Percentiles rank a stretch among this genome's conserved stretches.
phyloP scores from a whole-genome alignment of 2,797 vertebrate species.

The Mormyrus hasselquistii region DNA sequence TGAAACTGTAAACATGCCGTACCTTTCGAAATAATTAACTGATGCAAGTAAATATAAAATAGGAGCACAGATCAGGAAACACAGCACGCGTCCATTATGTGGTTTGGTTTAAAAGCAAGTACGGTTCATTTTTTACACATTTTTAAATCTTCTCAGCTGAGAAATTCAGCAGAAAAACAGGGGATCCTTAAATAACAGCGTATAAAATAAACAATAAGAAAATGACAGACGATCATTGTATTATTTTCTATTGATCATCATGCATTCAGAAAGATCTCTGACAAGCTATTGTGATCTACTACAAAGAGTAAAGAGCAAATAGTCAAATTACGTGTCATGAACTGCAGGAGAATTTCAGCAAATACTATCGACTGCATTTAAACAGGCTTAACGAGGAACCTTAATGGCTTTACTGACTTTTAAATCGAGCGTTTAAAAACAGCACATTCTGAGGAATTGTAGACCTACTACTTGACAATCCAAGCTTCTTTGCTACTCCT shows the following conservation, averaged over 20 bases:
- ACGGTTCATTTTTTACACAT: slow-evolving; percentile 56
- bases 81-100: slow-evolving; percentile 48
- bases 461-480: neutral
- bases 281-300: slow-evolving; percentile 5
- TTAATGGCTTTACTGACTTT: slow-evolving; percentile 50
- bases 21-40: slow-evolving; percentile 52
- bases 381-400: slow-evolving; percentile 45
- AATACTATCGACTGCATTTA: slow-evolving; percentile 12
- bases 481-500: neutral
- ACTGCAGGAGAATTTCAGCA: neutral
- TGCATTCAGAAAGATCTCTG: neutral
- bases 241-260: neutral
- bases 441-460: neutral
- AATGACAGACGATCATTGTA: neutral
- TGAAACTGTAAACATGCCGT: slow-evolving; percentile 39
- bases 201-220: slow-evolving; percentile 42
- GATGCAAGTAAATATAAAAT: slow-evolving; percentile 29
- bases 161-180: slow-evolving; percentile 1
- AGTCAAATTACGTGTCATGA: slow-evolving; percentile 9
- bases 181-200: slow-evolving; percentile 40
- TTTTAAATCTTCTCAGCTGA: slow-evolving; percentile 11
- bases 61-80: slow-evolving; percentile 36
- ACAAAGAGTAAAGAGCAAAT: slow-evolving; percentile 7
- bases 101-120: slow-evolving; percentile 49
- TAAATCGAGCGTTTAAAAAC: slow-evolving; percentile 39